These are phyloP conservation scores for Sitta carolinensis DNA, from an alignment of 2,797 vertebrate species.

Conservation along the genomic window DNA sequence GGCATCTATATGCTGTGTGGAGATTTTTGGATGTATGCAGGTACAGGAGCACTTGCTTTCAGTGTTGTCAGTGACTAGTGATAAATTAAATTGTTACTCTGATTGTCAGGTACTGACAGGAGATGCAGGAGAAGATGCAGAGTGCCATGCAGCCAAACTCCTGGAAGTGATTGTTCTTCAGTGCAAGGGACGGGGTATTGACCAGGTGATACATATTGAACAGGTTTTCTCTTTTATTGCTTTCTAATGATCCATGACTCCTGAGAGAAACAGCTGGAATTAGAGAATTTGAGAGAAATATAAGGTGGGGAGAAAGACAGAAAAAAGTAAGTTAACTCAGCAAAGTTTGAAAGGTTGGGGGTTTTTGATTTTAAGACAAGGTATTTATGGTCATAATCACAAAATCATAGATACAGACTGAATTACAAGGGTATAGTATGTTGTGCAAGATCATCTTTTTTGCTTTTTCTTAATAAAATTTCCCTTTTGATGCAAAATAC, in stretches of 20 bases:
- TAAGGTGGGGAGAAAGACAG: not conserved
- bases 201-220: conserved; percentile 82
- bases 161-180: conserved; percentile 96
- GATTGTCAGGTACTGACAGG: conserved; percentile 86
- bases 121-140: conserved; percentile 92
- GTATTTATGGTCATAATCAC: not conserved
- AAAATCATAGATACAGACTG: not conserved
- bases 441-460: not conserved
- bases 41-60: not conserved
- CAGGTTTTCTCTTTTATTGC: not conserved
- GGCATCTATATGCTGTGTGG: not conserved
- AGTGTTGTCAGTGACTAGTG: not conserved
- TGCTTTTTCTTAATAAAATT: not conserved
- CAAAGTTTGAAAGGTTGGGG: not conserved
- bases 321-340: not conserved
- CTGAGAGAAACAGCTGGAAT: not conserved
- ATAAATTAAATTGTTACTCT: not conserved
- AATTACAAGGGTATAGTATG: not conserved
- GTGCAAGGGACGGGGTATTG: conserved; percentile 91
- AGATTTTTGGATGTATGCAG: not conserved
- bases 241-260: not conserved
- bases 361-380: not conserved
- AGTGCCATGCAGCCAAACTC: conserved; percentile 96
- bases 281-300: not conserved
- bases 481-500: not conserved